Base-by-base conservation (phyloP, 1,140 invertebrate species). In the Drusus annulatus region DNA sequence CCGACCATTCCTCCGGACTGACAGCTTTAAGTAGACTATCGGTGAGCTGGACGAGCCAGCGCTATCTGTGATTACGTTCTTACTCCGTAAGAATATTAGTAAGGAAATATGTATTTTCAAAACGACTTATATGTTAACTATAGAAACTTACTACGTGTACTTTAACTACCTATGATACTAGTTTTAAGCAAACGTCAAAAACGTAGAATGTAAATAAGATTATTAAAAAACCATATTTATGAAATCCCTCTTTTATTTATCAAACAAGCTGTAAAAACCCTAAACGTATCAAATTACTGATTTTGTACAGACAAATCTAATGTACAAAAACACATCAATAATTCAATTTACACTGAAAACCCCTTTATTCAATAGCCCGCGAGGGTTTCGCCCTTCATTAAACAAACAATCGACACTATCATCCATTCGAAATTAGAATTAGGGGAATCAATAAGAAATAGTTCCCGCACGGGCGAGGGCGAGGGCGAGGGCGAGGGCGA, bases 81-180 rank as follows among this genome's bases (percentile, higher is more conserved):
- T 77, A 79, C 81, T 19, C 52, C 36, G 81, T 79, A 77, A 82
- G 81, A 79, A 54, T 79, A 51, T 78, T 82, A 58, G 23, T 82
- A 79, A 79, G 77, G 76, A 76, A 73, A 82, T 82, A 82, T 82
- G 79, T 82, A 82, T 82, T 79, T 82, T 79, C 73, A 19, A 74
- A 78, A 65, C 51, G 62, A 69, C 63, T 65, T 78, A 68, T 78
- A 68, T 23, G 17, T 78, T 52, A 71, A 71, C 21, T 71, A 50
- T 51, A 52, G 51, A 51, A 51, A 71, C 68, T 71, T 71, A 71
- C 68, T 51, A 21, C 45, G 68, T 71, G 68, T 71, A 71, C 68
- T 71, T 71, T 71, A 71, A 21, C 68, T 71, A 54, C 65, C 65
- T 45, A 50, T 23, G n/a, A 69, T 71, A 60, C 17, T 23, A 19